Percentiles rank a stretch among this genome's conserved stretches.
phyloP scores from a whole-genome alignment of 2,888 invertebrate species.

The Troides aeacus region DNA sequence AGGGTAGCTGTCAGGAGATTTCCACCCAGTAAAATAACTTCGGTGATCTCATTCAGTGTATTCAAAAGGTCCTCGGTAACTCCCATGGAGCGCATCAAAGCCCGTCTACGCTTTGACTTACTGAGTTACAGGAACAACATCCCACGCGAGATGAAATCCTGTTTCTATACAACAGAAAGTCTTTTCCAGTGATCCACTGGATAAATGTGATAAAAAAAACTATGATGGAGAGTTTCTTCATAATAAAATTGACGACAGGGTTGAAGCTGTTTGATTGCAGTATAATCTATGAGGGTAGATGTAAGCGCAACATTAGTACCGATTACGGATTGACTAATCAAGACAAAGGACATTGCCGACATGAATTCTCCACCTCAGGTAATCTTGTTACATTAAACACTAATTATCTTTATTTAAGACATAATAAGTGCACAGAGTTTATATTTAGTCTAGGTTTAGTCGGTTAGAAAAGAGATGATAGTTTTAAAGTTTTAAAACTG shows the following conservation, averaged over 20 bases:
- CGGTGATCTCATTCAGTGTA: too few species aligned
- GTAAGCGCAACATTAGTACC: slow-evolving; percentile 29
- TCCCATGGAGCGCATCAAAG: too few species aligned
- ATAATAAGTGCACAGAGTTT: neutral
- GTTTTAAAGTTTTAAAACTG: neutral
- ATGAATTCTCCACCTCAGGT: slow-evolving; percentile 9
- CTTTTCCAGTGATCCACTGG: too few species aligned
- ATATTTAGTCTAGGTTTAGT: neutral
- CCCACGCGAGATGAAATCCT: neutral
- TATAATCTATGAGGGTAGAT: slow-evolving; percentile 25
- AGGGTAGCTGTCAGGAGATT: too few species aligned
- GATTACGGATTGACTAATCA: slow-evolving; percentile 30
- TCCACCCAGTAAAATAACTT: too few species aligned
- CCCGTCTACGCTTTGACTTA: too few species aligned
- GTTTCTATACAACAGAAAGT: neutral
- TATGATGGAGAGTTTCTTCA: too few species aligned
- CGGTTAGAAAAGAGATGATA: neutral
- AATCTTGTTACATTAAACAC: slow-evolving; percentile 12
- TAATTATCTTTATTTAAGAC: neutral
- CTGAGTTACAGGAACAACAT: too few species aligned
- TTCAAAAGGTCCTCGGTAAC: too few species aligned
- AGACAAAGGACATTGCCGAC: slow-evolving; percentile 29
- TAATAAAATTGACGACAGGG: too few species aligned
- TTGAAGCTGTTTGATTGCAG: neutral
- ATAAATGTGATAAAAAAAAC: too few species aligned